phyloP scores from a whole-genome alignment of 2,888 invertebrate species.

The Glyphotaelius pellucidus region DNA sequence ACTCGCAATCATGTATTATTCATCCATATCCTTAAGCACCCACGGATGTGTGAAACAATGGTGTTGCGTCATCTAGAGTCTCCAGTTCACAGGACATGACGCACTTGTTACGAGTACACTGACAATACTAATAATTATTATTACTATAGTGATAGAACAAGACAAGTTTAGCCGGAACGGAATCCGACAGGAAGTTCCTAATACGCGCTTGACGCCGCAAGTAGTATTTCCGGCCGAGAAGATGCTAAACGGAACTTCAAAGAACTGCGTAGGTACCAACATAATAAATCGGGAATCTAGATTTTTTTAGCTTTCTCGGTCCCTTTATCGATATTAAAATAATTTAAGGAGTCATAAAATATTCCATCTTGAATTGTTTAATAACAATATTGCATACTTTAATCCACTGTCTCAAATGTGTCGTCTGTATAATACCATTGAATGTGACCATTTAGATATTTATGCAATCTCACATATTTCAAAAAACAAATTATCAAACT shows the following conservation, averaged over 20 bases:
- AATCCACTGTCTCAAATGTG: too few species aligned
- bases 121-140: constrained; percentile 13
- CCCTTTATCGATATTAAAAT: too few species aligned
- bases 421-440: too few species aligned
- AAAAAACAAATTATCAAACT: too few species aligned
- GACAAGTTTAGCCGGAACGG: constrained; percentile 29
- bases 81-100: constrained; percentile 30
- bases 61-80: not conserved
- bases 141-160: not conserved
- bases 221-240: constrained; percentile 27
- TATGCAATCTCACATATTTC: too few species aligned
- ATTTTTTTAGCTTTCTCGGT: not conserved
- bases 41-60: constrained; percentile 37
- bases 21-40: constrained; percentile 32
- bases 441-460: too few species aligned
- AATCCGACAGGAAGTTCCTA: constrained; percentile 46
- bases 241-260: constrained; percentile 29
- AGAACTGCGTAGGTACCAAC: not conserved
- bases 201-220: constrained; percentile 35
- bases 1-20: not conserved
- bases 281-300: not conserved
- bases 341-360: too few species aligned
- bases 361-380: too few species aligned
- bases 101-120: constrained; percentile 39
- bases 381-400: too few species aligned